Evolutionary conservation across 2,888 invertebrate species (phyloP).

Genomic region (Axea sp.): DNA sequence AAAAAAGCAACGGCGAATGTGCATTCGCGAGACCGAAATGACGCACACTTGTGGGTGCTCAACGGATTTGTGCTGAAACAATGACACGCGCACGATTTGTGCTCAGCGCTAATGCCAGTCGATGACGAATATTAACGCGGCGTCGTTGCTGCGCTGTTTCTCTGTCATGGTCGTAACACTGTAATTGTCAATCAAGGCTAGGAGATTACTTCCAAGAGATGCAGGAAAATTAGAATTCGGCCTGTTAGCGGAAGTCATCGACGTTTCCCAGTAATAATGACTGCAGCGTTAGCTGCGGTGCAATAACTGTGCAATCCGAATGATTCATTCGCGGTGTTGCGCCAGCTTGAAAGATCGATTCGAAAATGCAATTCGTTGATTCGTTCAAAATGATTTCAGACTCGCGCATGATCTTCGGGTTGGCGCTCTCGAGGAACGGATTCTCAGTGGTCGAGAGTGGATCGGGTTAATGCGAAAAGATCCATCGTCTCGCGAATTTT

Average conservation of each 20-base stretch:
- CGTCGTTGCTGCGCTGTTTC: neutral
- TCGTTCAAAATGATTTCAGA: too few relatives aligned
- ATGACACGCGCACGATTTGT: slow-evolving; percentile 20
- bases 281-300: neutral
- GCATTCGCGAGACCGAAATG: too few relatives aligned
- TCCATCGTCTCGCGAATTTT: too few relatives aligned
- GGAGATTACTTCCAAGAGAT: slow-evolving; percentile 66
- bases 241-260: slow-evolving; percentile 19
- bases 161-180: slow-evolving; percentile 62
- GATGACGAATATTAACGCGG: slow-evolving; percentile 20
- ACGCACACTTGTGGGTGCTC: neutral
- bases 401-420: too few relatives aligned
- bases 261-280: slow-evolving; percentile 19
- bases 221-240: slow-evolving; percentile 40
- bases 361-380: too few relatives aligned
- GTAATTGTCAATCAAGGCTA: slow-evolving; percentile 66
- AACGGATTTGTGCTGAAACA: neutral
- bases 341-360: too few relatives aligned
- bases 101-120: slow-evolving; percentile 22
- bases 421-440: too few relatives aligned
- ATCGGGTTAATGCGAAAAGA: too few relatives aligned
- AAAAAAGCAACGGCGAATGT: too few relatives aligned
- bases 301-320: slow-evolving; percentile 5
- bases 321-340: slow-evolving; percentile 1
- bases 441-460: too few relatives aligned